Evolutionary conservation across 2,888 invertebrate genomes (phyloP).

Genomic region (Ophion obscuratus): DNA sequence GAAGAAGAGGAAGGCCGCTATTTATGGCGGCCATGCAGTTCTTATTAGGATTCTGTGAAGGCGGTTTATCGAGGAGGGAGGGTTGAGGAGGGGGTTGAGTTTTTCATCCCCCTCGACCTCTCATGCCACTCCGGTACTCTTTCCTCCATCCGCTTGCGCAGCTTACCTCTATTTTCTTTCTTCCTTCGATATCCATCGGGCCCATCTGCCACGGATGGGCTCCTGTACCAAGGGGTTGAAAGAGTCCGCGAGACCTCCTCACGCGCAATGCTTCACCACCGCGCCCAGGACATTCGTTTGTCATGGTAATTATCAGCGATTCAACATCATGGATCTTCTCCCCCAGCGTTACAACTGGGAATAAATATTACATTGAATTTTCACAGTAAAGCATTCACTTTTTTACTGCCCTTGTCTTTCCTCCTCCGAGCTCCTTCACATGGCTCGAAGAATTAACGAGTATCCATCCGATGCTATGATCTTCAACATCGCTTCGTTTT

Average conservation of each 20-base stretch:
- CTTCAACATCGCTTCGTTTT: not conserved
- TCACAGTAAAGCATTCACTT: conserved; percentile 32
- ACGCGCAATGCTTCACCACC: conserved; percentile 32
- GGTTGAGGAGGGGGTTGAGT: conserved; percentile 41
- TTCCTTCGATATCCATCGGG: conserved; percentile 41
- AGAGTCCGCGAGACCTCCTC: conserved; percentile 51
- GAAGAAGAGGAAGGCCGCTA: conserved; percentile 75
- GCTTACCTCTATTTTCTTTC: conserved; percentile 51
- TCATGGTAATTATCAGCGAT: conserved; percentile 65
- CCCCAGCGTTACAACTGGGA: not conserved
- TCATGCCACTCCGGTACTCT: conserved; percentile 35
- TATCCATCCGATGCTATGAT: conserved; percentile 19
- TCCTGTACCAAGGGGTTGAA: conserved; percentile 62
- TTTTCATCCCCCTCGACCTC: conserved; percentile 63
- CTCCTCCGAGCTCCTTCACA: conserved; percentile 32
- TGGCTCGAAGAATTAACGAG: conserved; percentile 40
- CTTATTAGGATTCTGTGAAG: conserved; percentile 76
- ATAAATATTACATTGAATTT: conserved; percentile 42
- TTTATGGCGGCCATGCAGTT: conserved; percentile 76
- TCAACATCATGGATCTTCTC: conserved; percentile 35
- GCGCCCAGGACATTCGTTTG: conserved; percentile 47
- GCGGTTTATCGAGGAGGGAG: conserved; percentile 71
- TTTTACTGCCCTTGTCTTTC: conserved; percentile 11
- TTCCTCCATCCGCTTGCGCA: conserved; percentile 35
- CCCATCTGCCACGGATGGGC: conserved; percentile 14